These are phyloP conservation scores for Tetropium fuscum DNA, from an alignment of 2,888 invertebrate species.

Conservation along the genomic window DNA sequence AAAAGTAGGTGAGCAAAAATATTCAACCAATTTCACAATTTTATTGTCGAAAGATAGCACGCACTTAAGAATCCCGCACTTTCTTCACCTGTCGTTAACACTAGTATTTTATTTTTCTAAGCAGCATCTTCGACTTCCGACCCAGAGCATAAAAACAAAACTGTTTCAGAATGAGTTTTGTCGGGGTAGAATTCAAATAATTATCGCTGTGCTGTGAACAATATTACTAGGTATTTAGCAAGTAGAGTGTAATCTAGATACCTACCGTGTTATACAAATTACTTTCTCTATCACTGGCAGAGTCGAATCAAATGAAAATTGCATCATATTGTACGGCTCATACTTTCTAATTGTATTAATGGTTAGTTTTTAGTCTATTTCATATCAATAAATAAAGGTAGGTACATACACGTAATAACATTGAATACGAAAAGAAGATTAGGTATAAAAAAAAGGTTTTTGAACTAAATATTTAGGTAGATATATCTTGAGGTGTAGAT, in stretches of 20 bases:
- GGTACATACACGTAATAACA: no score
- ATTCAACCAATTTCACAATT: neutral
- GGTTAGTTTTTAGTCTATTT: no score
- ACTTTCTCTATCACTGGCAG: conserved; percentile 1
- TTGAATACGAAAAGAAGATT: no score
- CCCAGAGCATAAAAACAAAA: neutral
- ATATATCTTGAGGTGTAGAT: no score
- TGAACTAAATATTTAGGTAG: no score
- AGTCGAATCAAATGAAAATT: conserved; percentile 3
- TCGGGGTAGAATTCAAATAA: neutral
- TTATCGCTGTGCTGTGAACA: neutral
- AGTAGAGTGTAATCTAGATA: neutral
- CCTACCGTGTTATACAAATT: neutral
- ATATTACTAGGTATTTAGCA: neutral
- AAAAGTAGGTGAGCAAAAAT: neutral
- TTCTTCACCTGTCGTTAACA: neutral
- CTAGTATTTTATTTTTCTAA: neutral
- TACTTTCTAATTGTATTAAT: conserved; percentile 9
- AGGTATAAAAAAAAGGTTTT: no score
- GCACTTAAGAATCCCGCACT: neutral
- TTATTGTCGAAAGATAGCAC: neutral
- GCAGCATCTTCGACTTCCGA: neutral
- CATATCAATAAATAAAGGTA: no score
- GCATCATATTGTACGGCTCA: neutral
- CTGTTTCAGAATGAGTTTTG: neutral